phyloP scores from a whole-genome alignment of 2,113 vertebrate genomes.

The Calidris pugnax region DNA sequence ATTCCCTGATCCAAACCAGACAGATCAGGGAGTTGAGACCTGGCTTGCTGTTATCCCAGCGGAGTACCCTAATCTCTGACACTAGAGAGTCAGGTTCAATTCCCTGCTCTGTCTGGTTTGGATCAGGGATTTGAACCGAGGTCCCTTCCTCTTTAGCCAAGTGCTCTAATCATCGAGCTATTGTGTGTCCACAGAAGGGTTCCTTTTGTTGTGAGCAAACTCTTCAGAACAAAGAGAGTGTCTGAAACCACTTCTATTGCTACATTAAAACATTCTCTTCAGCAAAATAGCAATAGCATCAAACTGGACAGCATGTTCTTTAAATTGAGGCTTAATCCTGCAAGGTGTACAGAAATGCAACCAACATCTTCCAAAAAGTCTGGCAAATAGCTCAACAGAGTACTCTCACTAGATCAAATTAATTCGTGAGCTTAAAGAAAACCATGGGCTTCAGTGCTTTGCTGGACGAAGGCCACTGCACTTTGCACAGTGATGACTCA shows the following conservation, averaged over 20 bases:
- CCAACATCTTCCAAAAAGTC: not conserved
- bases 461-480: not conserved
- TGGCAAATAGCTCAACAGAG: not conserved
- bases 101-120: slow-evolving; percentile 48
- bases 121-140: slow-evolving; percentile 27
- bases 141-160: not conserved
- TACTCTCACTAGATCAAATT: not conserved
- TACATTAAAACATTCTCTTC: not conserved
- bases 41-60: slow-evolving; percentile 25
- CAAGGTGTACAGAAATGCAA: not conserved
- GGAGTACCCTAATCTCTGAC: slow-evolving; percentile 52
- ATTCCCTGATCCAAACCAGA: slow-evolving; percentile 38
- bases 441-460: not conserved
- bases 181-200: slow-evolving; percentile 13
- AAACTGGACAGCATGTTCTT: not conserved
- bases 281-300: not conserved
- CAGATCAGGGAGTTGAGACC: slow-evolving; percentile 23
- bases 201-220: slow-evolving; percentile 27
- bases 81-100: slow-evolving; percentile 20
- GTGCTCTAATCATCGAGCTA: slow-evolving; percentile 25
- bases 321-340: not conserved
- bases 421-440: not conserved
- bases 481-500: not conserved
- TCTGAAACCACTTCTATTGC: not conserved
- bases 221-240: not conserved